These are phyloP conservation scores for Xenentodon cancila DNA, from an alignment of 2,797 vertebrate species.

Conservation along the genomic window DNA sequence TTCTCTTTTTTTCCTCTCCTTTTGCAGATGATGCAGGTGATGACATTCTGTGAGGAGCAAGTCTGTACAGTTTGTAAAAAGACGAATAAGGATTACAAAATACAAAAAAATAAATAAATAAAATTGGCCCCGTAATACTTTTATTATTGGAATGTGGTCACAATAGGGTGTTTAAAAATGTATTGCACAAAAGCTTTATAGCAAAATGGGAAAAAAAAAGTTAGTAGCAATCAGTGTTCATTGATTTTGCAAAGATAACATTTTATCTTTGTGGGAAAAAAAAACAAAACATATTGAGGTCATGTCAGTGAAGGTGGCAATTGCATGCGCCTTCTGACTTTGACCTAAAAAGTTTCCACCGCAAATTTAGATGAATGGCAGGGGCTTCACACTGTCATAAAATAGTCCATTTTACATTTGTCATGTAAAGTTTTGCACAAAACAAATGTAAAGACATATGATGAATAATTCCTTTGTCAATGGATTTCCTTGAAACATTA, in stretches of 20 bases:
- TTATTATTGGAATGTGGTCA: not conserved
- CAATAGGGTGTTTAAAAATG: slow-evolving; percentile 3
- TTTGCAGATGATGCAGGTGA: slow-evolving; percentile 77
- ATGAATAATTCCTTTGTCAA: too few species aligned
- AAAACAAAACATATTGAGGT: not conserved
- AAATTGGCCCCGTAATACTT: slow-evolving; percentile 18
- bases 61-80: slow-evolving; percentile 56
- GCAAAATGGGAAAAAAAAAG: slow-evolving; percentile 12
- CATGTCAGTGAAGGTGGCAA: not conserved
- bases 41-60: slow-evolving; percentile 83
- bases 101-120: not conserved
- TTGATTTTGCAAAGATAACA: not conserved
- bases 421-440: not conserved
- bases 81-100: slow-evolving; percentile 31
- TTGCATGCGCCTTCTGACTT: not conserved
- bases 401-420: not conserved
- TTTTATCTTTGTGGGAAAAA: slow-evolving; percentile 1
- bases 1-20: slow-evolving; percentile 56
- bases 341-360: slow-evolving; percentile 11
- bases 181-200: not conserved
- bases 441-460: not conserved
- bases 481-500: not conserved
- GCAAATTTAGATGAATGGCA: not conserved
- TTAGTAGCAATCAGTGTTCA: not conserved
- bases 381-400: not conserved